Conservation (phyloP, 2,888 invertebrate species). For the Nymphalis urticae region DNA sequence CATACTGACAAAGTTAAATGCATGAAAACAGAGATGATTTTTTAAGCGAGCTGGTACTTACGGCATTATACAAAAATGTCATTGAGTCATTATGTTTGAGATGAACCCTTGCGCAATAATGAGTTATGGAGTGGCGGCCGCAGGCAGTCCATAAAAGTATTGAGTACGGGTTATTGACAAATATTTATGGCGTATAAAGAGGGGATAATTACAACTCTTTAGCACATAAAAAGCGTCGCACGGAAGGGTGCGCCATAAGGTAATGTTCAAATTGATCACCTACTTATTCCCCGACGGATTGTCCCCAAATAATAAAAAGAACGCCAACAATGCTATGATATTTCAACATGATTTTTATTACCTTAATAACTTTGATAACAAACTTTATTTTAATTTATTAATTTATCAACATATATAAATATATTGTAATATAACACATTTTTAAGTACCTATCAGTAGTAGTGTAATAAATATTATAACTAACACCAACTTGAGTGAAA, state of each 20-base stretch:
- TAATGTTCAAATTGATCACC: conserved; percentile 70
- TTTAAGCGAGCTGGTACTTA: not conserved
- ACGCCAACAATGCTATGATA: conserved; percentile 2
- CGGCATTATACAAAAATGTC: conserved; percentile 50
- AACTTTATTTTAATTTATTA: not conserved
- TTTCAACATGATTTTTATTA: not conserved
- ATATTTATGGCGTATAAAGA: conserved; percentile 80
- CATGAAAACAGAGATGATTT: not conserved
- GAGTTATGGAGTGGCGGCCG: conserved; percentile 74
- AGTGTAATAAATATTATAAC: not conserved
- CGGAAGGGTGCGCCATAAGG: conserved; percentile 69
- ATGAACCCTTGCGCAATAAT: conserved; percentile 69
- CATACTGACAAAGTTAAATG: not conserved
- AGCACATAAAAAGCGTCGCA: conserved; percentile 72
- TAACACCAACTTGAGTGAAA: not conserved
- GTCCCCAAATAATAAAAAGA: conserved; percentile 36
- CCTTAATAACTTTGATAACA: not conserved
- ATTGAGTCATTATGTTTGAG: conserved; percentile 59
- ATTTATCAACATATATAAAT: not conserved
- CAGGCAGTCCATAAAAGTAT: conserved; percentile 77
- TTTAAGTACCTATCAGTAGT: not conserved
- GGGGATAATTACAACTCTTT: conserved; percentile 82
- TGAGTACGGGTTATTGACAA: conserved; percentile 79
- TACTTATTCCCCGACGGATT: conserved; percentile 63
- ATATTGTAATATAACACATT: too few species aligned